Evolutionary conservation across 2,113 vertebrate genomes (phyloP).

Genomic region (Atherinomorus stipes): DNA sequence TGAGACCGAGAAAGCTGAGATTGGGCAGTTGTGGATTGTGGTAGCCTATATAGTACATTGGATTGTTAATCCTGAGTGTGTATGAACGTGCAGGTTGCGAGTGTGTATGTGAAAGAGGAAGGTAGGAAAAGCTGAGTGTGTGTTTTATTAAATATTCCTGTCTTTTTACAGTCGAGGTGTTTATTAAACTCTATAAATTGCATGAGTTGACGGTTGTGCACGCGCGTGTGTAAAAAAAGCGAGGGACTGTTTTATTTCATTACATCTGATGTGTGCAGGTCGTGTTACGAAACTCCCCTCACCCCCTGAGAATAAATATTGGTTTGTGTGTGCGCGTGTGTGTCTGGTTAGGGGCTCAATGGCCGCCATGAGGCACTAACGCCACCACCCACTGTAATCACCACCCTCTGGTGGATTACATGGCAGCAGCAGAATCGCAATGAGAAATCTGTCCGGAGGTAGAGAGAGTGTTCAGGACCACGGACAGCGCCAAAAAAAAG

Average conservation of each 20-base stretch:
- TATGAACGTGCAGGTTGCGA: slow-evolving; percentile 24
- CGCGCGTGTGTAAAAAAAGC: too few relatives aligned
- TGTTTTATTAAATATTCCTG: slow-evolving; percentile 40
- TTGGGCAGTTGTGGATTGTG: slow-evolving; percentile 31
- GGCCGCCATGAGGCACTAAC: slow-evolving; percentile 49
- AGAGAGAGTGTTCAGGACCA: slow-evolving; percentile 57
- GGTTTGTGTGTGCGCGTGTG: background rate
- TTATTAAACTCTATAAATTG: slow-evolving; percentile 54
- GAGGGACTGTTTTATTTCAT: background rate
- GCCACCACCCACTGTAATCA: slow-evolving; percentile 64
- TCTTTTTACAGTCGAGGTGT: slow-evolving; percentile 33
- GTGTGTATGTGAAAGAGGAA: background rate
- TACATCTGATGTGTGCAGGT: background rate
- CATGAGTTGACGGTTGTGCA: background rate
- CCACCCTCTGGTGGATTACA: slow-evolving; percentile 68
- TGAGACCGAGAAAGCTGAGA: slow-evolving; percentile 1
- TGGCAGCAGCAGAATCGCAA: slow-evolving; percentile 20
- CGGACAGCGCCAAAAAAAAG: slow-evolving; percentile 48
- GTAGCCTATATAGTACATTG: slow-evolving; percentile 41
- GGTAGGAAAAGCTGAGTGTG: slow-evolving; percentile 4
- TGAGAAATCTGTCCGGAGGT: slow-evolving; percentile 25
- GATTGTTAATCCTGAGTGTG: slow-evolving; percentile 45
- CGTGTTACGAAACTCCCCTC: slow-evolving; percentile 18
- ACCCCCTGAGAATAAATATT: slow-evolving; percentile 8
- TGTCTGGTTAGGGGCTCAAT: slow-evolving; percentile 51